These are phyloP conservation scores for Neosilurus mollespiculum DNA, from an alignment of 2,797 vertebrate genomes.

Conservation along the genomic window DNA sequence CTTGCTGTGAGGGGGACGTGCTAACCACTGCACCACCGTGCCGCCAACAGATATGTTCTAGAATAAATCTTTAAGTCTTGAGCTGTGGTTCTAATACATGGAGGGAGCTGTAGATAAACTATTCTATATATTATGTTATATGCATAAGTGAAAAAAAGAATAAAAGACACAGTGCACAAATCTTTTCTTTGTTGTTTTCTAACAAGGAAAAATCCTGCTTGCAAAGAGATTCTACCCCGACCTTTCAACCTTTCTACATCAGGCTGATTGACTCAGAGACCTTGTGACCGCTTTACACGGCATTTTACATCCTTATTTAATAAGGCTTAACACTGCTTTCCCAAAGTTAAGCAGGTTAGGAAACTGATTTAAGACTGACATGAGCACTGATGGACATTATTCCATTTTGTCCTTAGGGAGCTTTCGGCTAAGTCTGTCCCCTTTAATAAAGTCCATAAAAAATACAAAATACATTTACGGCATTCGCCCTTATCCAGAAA, in stretches of 20 bases:
- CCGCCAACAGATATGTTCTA: too few species aligned
- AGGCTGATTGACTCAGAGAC: slow-evolving; percentile 46
- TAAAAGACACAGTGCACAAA: background rate
- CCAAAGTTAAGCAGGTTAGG: slow-evolving; percentile 50
- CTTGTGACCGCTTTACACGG: slow-evolving; percentile 34
- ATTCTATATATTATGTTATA: background rate
- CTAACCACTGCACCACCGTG: too few species aligned
- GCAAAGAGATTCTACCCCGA: slow-evolving; percentile 54
- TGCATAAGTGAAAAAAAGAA: background rate
- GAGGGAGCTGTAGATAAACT: background rate
- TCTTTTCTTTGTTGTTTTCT: background rate
- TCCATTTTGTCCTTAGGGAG: slow-evolving; percentile 55
- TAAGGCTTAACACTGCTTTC: slow-evolving; percentile 35
- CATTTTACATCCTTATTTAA: slow-evolving; percentile 29
- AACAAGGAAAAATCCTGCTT: slow-evolving; percentile 6
- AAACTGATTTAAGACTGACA: slow-evolving; percentile 50
- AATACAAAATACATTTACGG: slow-evolving; percentile 65
- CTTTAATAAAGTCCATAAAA: slow-evolving; percentile 41
- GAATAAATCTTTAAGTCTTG: too few species aligned
- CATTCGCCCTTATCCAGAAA: too few species aligned
- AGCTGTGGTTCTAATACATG: too few species aligned
- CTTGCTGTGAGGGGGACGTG: too few species aligned
- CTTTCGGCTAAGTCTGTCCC: slow-evolving; percentile 59
- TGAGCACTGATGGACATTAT: slow-evolving; percentile 45
- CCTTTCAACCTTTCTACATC: slow-evolving; percentile 44